These are phyloP conservation scores for Fringilla coelebs DNA, from an alignment of 2,797 vertebrate species.

Conservation along the genomic window DNA sequence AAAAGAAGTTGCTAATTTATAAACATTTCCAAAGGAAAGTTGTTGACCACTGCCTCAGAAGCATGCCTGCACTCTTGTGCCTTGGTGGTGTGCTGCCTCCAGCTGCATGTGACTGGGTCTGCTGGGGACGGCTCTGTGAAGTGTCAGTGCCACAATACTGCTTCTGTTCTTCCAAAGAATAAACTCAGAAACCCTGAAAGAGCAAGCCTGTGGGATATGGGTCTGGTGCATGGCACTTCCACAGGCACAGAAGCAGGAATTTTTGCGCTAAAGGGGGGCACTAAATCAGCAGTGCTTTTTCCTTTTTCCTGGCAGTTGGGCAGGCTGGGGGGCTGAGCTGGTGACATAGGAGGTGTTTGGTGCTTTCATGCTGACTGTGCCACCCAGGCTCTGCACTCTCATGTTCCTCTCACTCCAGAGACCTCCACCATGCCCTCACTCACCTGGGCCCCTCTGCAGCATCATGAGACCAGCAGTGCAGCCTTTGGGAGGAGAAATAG, in stretches of 20 bases:
- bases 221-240: not conserved
- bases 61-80: not conserved
- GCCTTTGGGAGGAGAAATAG: not conserved
- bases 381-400: not conserved
- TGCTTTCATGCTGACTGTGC: not conserved
- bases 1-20: not conserved
- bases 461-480: rapidly evolving
- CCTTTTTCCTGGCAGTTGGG: not conserved
- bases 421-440: not conserved
- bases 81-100: not conserved
- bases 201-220: not conserved
- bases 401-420: not conserved
- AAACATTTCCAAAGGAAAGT: not conserved
- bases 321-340: not conserved
- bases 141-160: not conserved
- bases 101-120: not conserved
- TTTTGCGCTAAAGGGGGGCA: not conserved
- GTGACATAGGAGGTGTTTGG: not conserved
- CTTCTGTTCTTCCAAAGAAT: not conserved
- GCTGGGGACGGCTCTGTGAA: not conserved
- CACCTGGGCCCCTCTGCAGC: not conserved
- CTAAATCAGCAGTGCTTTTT: not conserved
- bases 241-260: not conserved
- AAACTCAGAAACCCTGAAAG: not conserved
- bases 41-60: not conserved